phyloP scores from a whole-genome alignment of 2,797 vertebrate species.

The Mormyrops attenuatus region DNA sequence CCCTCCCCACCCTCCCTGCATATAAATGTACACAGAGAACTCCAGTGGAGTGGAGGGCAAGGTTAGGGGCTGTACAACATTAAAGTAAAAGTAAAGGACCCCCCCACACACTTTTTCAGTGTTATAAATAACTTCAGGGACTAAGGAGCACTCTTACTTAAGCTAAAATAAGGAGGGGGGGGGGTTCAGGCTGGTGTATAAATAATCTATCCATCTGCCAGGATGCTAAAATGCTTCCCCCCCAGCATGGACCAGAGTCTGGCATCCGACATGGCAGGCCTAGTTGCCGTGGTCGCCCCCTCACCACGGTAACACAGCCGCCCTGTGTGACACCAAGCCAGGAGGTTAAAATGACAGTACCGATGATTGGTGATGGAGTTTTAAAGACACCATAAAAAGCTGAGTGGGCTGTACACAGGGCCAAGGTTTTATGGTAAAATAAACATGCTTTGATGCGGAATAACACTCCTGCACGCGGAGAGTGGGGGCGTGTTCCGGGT shows the following conservation, averaged over 20 bases:
- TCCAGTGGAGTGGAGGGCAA: constrained; percentile 70
- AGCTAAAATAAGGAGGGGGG: not conserved
- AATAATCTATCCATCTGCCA: not conserved
- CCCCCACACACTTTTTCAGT: constrained; percentile 53
- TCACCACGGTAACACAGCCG: not conserved
- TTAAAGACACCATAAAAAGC: not conserved
- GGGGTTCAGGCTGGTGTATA: not conserved
- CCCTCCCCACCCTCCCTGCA: not conserved
- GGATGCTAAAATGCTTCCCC: not conserved
- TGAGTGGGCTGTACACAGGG: not conserved
- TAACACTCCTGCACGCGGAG: not conserved
- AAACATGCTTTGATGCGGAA: not conserved
- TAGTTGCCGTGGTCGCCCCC: not conserved
- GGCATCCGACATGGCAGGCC: not conserved
- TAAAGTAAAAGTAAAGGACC: constrained; percentile 63
- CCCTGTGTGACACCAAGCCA: not conserved
- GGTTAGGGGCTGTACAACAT: constrained; percentile 67
- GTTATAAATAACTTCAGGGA: constrained; percentile 77
- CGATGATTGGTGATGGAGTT: not conserved
- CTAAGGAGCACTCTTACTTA: constrained; percentile 54
- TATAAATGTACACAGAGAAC: constrained; percentile 67
- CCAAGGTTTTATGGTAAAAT: not conserved
- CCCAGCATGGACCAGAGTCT: not conserved
- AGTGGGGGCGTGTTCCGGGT: not conserved
- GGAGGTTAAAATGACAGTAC: not conserved